phyloP scores from a whole-genome alignment of 2,888 invertebrate species.

The Ditula angustiorana region DNA sequence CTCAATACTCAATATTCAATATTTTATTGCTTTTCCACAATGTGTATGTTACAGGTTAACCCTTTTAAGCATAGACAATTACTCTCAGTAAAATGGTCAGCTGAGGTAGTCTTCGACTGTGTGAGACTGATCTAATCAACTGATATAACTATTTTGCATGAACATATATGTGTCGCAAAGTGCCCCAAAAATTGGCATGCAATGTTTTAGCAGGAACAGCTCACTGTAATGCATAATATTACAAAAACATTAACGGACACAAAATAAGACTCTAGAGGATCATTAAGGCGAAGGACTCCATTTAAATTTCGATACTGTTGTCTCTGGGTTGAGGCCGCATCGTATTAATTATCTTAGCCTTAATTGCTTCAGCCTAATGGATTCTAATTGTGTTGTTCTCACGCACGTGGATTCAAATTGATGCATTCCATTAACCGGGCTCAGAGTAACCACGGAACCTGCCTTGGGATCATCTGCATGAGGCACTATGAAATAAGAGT shows the following conservation, averaged over 20 bases:
- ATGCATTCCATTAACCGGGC: constrained; percentile 30
- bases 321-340: not conserved
- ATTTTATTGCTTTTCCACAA: no score
- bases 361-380: constrained; percentile 36
- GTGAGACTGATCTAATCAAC: no score
- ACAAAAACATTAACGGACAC: not conserved
- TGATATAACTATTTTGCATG: no score
- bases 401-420: constrained; percentile 33
- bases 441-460: not conserved
- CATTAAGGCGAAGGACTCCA: constrained; percentile 3
- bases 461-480: not conserved
- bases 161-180: no score
- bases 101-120: no score
- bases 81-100: no score
- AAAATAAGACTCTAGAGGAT: not conserved
- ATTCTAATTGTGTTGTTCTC: constrained; percentile 36
- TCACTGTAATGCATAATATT: no score
- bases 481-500: not conserved
- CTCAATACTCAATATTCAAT: no score
- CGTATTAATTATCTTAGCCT: constrained; percentile 33
- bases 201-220: no score
- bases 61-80: no score
- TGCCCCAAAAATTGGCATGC: no score
- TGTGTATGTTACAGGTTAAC: no score
- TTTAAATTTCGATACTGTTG: constrained; percentile 16